Evolutionary conservation across 2,797 vertebrate species (phyloP), one percentile per base, ranked within the genome.

Genomic region (Chaetophractus vellerosus): DNA sequence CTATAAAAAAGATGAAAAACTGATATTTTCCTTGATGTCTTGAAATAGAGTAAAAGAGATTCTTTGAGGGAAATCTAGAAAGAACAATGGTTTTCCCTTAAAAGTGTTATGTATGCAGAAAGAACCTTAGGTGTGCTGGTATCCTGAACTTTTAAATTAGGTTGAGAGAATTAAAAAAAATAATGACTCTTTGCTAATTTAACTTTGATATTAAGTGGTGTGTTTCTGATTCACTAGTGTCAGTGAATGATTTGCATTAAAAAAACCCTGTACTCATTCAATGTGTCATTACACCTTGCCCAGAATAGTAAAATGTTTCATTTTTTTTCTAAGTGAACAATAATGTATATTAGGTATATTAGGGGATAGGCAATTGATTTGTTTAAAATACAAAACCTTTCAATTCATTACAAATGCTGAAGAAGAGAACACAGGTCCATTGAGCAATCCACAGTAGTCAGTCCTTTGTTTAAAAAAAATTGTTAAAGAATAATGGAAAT

Each of bases 391-490:
- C 80, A 64, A 95, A 93, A 96, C 59, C 59, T 78, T 91, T 94
- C 74, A 91, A 69, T 93, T 94, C 79, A 96, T 96, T 96, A 95
- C 41, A 84, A 87, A 95, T 80, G 45, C 90, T 76, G 79, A 94
- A 26, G 48, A 90, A 96, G 64, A 74, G 88, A 95, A 81, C 55
- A 61, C 61, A 91, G 94, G 93, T 93, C 55, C 92, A 92, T 8
- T 97, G 93, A 96, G 21, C 92, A 80, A 83, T 90, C 88, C 89
- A 55, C 10, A 93, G 61, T 88, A 93, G 55, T 36, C 63, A 92
- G 83, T 92, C 19, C 55, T 92, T 97, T 95, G 90, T 97, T 96
- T 93, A 94, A 92, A 92, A 93, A 95, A 93, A 95, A 96, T 97
- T 97, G 89, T 96, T 96, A 94, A 91, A 90, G 91, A 96, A 90